Conservation (phyloP, 2,113 vertebrate species). For the Albula glossodonta region DNA sequence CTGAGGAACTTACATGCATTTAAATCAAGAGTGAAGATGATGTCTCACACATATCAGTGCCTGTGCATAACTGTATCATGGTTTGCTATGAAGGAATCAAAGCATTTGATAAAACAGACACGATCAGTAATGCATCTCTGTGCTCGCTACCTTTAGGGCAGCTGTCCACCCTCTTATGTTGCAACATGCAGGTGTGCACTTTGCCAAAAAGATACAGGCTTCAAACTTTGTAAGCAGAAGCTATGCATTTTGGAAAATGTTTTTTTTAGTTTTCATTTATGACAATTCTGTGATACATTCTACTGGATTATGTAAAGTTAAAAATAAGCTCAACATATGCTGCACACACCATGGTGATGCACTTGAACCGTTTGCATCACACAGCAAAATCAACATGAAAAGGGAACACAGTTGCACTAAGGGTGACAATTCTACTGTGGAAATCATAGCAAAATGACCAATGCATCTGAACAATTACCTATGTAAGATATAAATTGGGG, state of each 20-base stretch:
- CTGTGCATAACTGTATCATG: conserved; percentile 50
- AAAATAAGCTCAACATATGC: not conserved
- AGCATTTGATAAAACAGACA: conserved; percentile 66
- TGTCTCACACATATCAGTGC: conserved; percentile 42
- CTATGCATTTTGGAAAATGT: not conserved
- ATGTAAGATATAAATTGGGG: conserved; percentile 28
- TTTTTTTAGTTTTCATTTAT: conserved; percentile 22
- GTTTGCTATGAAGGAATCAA: conserved; percentile 45
- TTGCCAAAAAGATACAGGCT: not conserved
- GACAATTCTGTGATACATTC: conserved; percentile 2
- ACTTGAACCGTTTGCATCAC: not conserved
- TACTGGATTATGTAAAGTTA: not conserved
- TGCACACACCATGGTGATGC: not conserved
- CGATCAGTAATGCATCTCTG: conserved; percentile 55
- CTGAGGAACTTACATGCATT: not conserved
- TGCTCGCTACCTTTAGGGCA: conserved; percentile 67
- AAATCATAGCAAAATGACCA: conserved; percentile 13
- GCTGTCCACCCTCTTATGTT: conserved; percentile 45
- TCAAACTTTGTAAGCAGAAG: not conserved
- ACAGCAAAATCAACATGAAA: conserved; percentile 22
- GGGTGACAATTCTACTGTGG: conserved; percentile 49
- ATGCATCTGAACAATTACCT: conserved; percentile 30
- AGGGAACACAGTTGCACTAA: conserved; percentile 62
- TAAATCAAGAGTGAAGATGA: conserved; percentile 20
- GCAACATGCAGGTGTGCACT: not conserved